These are phyloP conservation scores for Spinus pinus DNA, from an alignment of 2,797 vertebrate species.

Conservation along the genomic window DNA sequence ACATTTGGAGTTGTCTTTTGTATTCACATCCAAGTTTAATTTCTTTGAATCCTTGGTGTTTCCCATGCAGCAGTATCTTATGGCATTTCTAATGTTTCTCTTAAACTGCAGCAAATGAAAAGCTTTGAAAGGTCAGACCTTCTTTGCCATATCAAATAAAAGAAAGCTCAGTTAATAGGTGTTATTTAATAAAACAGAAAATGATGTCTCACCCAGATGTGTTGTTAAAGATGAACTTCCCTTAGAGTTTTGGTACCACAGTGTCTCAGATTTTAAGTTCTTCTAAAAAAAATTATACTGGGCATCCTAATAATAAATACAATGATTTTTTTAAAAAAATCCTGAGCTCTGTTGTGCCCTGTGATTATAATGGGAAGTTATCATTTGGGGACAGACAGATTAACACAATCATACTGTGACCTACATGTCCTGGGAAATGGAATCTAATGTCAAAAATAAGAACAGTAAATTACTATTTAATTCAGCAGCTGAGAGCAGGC, in stretches of 20 bases:
- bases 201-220: constrained; percentile 51
- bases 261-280: neutral
- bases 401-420: neutral
- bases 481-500: neutral
- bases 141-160: constrained; percentile 55
- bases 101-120: constrained; percentile 59
- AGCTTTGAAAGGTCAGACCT: constrained; percentile 73
- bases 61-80: constrained; percentile 29
- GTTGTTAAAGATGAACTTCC: constrained; percentile 10
- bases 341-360: neutral
- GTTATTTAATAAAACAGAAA: constrained; percentile 59
- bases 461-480: neutral
- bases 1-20: constrained; percentile 42
- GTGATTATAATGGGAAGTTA: neutral
- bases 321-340: neutral
- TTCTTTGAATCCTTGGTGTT: constrained; percentile 68
- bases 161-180: constrained; percentile 55
- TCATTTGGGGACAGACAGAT: neutral
- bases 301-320: neutral
- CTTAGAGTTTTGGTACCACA: neutral
- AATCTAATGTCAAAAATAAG: neutral
- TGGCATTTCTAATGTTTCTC: constrained; percentile 72
- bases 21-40: constrained; percentile 66
- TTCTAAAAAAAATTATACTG: neutral
- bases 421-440: neutral